Base-by-base conservation (phyloP, 2,888 invertebrate genomes). In the Lymantria monacha region DNA sequence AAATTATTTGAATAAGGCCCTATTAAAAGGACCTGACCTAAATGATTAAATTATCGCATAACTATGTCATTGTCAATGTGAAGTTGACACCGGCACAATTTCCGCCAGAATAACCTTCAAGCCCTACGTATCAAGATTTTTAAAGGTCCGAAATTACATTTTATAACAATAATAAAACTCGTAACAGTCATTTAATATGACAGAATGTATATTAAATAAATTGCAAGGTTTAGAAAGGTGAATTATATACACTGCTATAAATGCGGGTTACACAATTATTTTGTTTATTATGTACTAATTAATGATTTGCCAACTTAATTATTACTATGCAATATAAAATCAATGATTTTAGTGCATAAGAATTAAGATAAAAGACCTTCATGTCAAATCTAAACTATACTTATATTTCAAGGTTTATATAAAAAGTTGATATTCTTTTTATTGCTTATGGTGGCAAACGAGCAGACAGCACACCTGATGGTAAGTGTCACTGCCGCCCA, bases 81-180 rank as follows among this genome's bases (percentile, higher is more conserved):
- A 48, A 49, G 48, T 10, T 9, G 14, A 41, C 13, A 40, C 42
- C 22, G 22, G 44, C 33, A 42, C 31, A 54, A 57, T 71, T 80
- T 81, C 80, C 79, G 74, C 57, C 15, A 74, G 76, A 75, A 78
- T 79, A 83, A 74, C 84, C 83, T 83, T 84, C 76, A 52, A 56
- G 9, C 44, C 52, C 51, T 58, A 48, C 69, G 60, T 72, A 69
- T 73, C 63, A 53, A 71, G 71, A 59, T 70, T 73, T 64, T 68
- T 67, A 55, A 71, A 71, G 76, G 71, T 70, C 59, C 55, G 43
- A 38, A 51, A 48, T 49, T 41, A 38, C 14, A 22, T 41, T 14
- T 12, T n/a, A n/a, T n/a, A 13, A 40, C 48, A 53, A 11, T 15
- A 31, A 40, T 45, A 49, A n/a, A 57, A 56, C 61, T 54, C 46